Percentiles rank a stretch among this genome's conserved stretches.
These are phyloP conservation scores for Gallinago undulata DNA, from an alignment of 2,113 vertebrate genomes.

Conservation along the genomic window DNA sequence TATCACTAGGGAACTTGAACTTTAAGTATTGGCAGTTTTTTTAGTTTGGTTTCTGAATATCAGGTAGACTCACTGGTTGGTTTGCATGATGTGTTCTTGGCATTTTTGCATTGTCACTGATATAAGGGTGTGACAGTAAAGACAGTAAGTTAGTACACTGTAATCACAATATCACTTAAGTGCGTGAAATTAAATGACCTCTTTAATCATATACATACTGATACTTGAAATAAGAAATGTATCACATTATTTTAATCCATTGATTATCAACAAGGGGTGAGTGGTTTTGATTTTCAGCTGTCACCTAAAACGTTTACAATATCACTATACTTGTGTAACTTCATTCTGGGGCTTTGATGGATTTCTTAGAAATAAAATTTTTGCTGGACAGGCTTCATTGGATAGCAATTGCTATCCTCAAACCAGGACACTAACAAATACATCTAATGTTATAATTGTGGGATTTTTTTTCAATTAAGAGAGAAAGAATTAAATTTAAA, in stretches of 20 bases:
- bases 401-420: neutral
- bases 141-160: neutral
- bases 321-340: neutral
- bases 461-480: neutral
- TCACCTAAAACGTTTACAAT: neutral
- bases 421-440: neutral
- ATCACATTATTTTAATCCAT: neutral
- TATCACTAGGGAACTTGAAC: neutral
- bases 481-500: neutral
- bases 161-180: neutral
- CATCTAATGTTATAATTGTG: neutral
- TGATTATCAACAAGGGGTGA: conserved; percentile 12
- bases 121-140: neutral
- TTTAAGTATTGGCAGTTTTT: neutral
- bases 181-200: neutral
- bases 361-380: neutral
- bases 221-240: neutral
- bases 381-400: neutral
- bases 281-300: neutral
- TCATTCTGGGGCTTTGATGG: neutral
- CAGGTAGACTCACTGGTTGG: neutral
- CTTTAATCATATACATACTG: neutral
- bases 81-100: neutral
- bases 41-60: neutral
- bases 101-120: neutral